These are phyloP conservation scores for Cercopithecus petaurista DNA, from an alignment of 2,797 vertebrate species.

Conservation along the genomic window DNA sequence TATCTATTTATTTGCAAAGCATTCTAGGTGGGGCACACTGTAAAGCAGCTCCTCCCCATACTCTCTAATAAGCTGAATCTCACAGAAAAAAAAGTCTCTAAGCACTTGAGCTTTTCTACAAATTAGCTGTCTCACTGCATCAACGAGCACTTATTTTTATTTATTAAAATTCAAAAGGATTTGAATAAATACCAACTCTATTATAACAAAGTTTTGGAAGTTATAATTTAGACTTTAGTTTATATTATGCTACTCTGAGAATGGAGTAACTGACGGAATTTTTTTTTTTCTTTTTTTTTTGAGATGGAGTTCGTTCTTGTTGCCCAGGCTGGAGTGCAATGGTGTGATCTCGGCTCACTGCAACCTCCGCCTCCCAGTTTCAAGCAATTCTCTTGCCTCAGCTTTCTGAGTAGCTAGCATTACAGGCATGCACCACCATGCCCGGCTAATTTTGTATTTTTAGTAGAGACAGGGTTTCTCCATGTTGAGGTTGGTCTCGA, in stretches of 20 bases:
- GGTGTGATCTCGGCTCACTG: too few species aligned
- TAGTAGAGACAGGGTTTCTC: too few species aligned
- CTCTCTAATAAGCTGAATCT: background rate
- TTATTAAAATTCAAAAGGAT: constrained; percentile 44
- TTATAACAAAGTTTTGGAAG: constrained; percentile 5
- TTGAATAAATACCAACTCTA: background rate
- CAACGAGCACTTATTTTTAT: background rate
- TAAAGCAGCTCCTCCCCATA: background rate
- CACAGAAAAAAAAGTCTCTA: background rate
- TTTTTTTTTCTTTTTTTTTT: background rate
- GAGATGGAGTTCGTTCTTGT: background rate
- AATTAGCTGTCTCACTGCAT: background rate
- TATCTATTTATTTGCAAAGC: constrained; percentile 14
- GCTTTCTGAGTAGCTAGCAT: too few species aligned
- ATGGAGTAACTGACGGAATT: background rate
- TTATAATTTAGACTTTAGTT: background rate
- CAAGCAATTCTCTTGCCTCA: too few species aligned
- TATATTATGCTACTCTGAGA: background rate
- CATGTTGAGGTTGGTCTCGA: too few species aligned
- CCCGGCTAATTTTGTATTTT: too few species aligned
- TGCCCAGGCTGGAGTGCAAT: too few species aligned
- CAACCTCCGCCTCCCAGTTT: too few species aligned
- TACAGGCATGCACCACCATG: too few species aligned
- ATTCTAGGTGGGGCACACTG: background rate
- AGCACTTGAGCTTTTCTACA: background rate